A percentile compares a stretch with the other conserved stretches of the same genome.
phyloP scores from a whole-genome alignment of 2,888 invertebrate species.

The Tortricodes alternella region DNA sequence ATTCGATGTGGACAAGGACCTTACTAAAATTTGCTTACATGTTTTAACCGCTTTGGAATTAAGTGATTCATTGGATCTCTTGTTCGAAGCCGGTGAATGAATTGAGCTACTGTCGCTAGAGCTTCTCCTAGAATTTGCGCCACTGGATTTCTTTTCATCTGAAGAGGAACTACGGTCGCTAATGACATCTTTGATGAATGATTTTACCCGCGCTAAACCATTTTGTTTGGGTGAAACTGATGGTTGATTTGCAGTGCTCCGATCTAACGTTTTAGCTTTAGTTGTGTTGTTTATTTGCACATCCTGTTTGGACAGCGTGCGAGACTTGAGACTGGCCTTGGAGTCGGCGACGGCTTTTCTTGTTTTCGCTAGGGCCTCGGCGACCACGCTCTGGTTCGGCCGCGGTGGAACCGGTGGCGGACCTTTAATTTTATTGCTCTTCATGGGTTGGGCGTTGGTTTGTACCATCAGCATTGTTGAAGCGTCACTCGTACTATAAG shows the following conservation, averaged over 20 bases:
- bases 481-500: constrained; percentile 78
- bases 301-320: constrained; percentile 65
- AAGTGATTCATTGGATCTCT: constrained; percentile 73
- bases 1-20: constrained; percentile 78
- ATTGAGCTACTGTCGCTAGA: constrained; percentile 74
- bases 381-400: constrained; percentile 88
- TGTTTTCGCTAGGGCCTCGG: constrained; percentile 87
- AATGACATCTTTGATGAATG: constrained; percentile 79
- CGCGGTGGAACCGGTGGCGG: constrained; percentile 92
- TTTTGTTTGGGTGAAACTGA: constrained; percentile 74
- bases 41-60: constrained; percentile 77
- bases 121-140: constrained; percentile 72
- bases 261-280: constrained; percentile 71
- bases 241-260: constrained; percentile 56
- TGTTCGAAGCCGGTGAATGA: constrained; percentile 59
- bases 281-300: constrained; percentile 49
- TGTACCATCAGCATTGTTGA: constrained; percentile 80
- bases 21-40: constrained; percentile 77
- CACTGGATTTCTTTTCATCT: constrained; percentile 73
- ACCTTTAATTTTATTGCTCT: constrained; percentile 78
- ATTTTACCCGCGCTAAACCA: constrained; percentile 77
- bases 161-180: constrained; percentile 78
- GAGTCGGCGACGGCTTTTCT: constrained; percentile 80
- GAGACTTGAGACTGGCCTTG: constrained; percentile 70
- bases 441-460: constrained; percentile 82